A percentile compares a stretch with the other conserved stretches of the same genome.
phyloP scores from a whole-genome alignment of 2,888 invertebrate genomes.

The Metopia argyrocephala region DNA sequence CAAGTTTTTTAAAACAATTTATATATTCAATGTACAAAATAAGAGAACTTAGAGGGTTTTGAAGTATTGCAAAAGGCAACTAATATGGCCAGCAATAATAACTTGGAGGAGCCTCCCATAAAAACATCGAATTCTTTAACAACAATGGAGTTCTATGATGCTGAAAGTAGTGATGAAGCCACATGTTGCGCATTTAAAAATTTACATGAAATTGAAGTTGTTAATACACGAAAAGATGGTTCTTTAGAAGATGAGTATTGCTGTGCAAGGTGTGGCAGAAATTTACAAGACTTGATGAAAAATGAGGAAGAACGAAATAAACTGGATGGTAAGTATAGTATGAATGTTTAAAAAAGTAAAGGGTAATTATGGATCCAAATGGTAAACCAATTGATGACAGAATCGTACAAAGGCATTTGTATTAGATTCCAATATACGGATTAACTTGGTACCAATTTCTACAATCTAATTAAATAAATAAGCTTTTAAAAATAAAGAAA shows the following conservation, averaged over 20 bases:
- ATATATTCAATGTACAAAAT: not conserved
- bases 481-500: no score
- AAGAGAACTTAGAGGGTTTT: not conserved
- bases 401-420: no score
- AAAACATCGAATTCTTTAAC: slow-evolving; percentile 53
- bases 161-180: slow-evolving; percentile 71
- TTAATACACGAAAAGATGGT: not conserved
- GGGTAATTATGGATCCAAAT: not conserved
- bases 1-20: not conserved
- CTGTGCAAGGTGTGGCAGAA: slow-evolving; percentile 6
- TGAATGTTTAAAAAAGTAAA: not conserved
- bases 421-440: no score
- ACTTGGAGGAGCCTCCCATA: slow-evolving; percentile 68
- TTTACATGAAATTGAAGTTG: slow-evolving; percentile 7
- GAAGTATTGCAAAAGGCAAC: not conserved
- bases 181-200: slow-evolving; percentile 34
- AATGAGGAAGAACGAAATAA: not conserved
- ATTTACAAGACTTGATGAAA: not conserved
- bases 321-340: slow-evolving; percentile 13
- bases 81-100: slow-evolving; percentile 65
- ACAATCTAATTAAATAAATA: no score
- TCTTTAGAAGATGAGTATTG: not conserved
- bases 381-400: no score
- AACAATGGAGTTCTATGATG: slow-evolving; percentile 73
- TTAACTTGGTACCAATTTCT: no score